phyloP scores from a whole-genome alignment of 2,888 invertebrate genomes.

The Yponomeuta malinellus region DNA sequence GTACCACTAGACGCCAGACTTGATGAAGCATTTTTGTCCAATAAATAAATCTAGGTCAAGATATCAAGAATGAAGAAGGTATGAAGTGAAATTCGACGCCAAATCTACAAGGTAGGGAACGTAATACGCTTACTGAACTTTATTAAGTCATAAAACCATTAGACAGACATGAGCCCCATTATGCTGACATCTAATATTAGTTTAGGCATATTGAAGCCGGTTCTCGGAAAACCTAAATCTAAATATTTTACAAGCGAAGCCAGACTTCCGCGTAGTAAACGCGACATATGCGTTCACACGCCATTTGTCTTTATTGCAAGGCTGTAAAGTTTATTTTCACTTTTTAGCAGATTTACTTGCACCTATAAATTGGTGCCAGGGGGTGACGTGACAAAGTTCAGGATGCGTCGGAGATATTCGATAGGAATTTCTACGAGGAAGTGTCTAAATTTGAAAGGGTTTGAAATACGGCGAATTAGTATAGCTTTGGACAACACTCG shows the following conservation, averaged over 20 bases:
- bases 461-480: neutral
- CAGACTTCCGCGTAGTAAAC: slow-evolving; percentile 16
- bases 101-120: neutral
- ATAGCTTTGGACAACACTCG: neutral
- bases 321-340: slow-evolving; percentile 8
- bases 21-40: too few species aligned
- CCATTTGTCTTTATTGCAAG: slow-evolving; percentile 6
- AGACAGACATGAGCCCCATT: neutral
- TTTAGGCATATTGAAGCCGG: slow-evolving; percentile 9
- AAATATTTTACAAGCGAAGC: slow-evolving; percentile 17
- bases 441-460: neutral
- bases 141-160: neutral
- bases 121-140: too few species aligned
- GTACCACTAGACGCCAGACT: too few species aligned
- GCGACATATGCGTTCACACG: slow-evolving; percentile 3
- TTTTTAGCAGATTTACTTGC: neutral
- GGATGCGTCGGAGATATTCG: neutral
- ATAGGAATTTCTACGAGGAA: neutral
- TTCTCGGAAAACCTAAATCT: slow-evolving; percentile 54
- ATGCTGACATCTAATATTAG: slow-evolving; percentile 12
- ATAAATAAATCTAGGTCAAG: neutral
- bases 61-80: neutral
- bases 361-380: neutral
- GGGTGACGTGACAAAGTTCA: neutral
- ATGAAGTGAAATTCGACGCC: neutral